Base-by-base conservation (phyloP, 2,113 vertebrate genomes). In the Odocoileus virginianus region DNA sequence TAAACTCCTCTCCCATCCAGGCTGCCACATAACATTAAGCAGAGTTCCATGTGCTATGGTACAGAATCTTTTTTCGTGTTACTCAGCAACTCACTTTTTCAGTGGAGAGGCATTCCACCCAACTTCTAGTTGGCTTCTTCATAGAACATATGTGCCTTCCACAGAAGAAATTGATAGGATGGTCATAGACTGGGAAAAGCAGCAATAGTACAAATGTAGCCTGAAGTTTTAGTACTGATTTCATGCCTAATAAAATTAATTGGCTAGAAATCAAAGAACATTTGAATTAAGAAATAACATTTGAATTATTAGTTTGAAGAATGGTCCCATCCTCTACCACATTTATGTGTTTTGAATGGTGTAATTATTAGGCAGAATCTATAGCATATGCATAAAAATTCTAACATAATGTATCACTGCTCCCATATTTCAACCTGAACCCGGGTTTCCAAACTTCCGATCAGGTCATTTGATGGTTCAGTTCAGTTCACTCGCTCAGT, bases 31-130 rank as follows among this genome's bases (percentile, higher is more conserved):
- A 61, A 61, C 60, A 61, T 3, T 61, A 15, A 61, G 28, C 28
- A 61, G 28, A 7, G 60, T 61, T 61, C 60, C 60, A 61, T 7
- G 60, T 61, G 60, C 28, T 61, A 33, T 16, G 28, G 60, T 61
- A 61, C 2, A 7, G 14, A 61, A 61, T 61, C 60, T 61, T 61
- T 61, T 61, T 16, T 61, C 13, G 6, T 78, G 16, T 61, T 60
- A 88, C 43, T 67, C 36, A 81, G 5, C 43, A 7, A 60, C 0
- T 76, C 13, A 0, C 1, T 64, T 36, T 92, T 55, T 92, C 98
- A 99, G 99, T 0, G 99, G 99, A 47, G 99, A 99, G 40, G 99
- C 99, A 1, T 99, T 99, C 97, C 99, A 99, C 84, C 99, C 99
- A 79, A 99, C 99, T 0, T 99, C 99, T 1, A 99, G 99, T 97